A percentile compares a stretch with the other conserved stretches of the same genome.
These are phyloP conservation scores for Petrophora chlorosata DNA, from an alignment of 2,888 invertebrate genomes.

Conservation along the genomic window DNA sequence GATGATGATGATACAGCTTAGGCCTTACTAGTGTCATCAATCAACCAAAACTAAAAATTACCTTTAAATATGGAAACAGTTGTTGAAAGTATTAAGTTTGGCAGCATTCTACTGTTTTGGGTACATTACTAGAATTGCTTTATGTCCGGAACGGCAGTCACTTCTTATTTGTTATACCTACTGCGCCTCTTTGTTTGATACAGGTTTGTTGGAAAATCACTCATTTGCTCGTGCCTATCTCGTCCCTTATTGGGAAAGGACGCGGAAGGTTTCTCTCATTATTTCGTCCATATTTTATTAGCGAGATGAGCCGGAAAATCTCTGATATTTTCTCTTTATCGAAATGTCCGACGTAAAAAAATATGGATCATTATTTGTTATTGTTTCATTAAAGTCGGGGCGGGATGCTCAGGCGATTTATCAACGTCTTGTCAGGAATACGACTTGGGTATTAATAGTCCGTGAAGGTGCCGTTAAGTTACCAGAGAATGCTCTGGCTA, in stretches of 20 bases:
- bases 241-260: conserved; percentile 50
- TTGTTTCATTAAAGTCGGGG: conserved; percentile 22
- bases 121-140: background rate
- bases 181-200: conserved; percentile 49
- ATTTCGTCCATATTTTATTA: conserved; percentile 38
- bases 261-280: conserved; percentile 45
- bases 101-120: background rate
- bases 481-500: background rate
- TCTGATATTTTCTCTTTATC: conserved; percentile 32
- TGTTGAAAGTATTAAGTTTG: no score
- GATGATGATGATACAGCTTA: no score
- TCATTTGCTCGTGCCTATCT: conserved; percentile 60
- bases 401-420: conserved; percentile 15
- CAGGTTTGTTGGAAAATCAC: conserved; percentile 58
- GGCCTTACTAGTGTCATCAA: no score
- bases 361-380: conserved; percentile 24
- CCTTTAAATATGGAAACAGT: no score
- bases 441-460: conserved; percentile 20
- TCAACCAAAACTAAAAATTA: no score
- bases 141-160: background rate
- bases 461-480: conserved; percentile 9
- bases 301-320: conserved; percentile 38
- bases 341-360: conserved; percentile 26
- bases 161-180: background rate
- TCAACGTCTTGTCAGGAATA: conserved; percentile 21